Percentiles rank a stretch among this genome's conserved stretches.
Conservation (phyloP, 2,797 vertebrate species). For the Epinephelus coioides region DNA sequence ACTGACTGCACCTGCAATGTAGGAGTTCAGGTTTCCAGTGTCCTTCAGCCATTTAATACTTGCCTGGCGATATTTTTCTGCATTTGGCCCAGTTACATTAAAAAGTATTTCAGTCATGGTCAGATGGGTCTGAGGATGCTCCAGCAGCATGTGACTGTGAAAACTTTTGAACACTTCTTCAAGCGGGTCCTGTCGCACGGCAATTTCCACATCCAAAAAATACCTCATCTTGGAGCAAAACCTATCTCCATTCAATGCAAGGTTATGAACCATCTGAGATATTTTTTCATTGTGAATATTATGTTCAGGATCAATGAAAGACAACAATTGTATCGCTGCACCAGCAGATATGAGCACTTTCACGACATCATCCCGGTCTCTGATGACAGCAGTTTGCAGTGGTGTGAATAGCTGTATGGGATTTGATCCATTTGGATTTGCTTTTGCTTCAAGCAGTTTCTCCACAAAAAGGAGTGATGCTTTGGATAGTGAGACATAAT, state of each 20-base stretch:
- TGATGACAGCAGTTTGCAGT: constrained; percentile 37
- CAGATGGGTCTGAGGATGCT: constrained; percentile 31
- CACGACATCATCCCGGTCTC: constrained; percentile 44
- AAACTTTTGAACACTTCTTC: constrained; percentile 40
- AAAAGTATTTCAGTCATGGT: constrained; percentile 55
- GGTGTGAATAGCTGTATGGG: neutral
- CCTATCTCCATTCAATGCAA: constrained; percentile 37
- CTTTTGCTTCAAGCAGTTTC: constrained; percentile 60
- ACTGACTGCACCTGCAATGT: constrained; percentile 41
- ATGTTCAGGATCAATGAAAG: accelerated
- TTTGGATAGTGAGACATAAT: constrained; percentile 50
- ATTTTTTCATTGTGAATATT: neutral
- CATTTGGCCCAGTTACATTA: accelerated
- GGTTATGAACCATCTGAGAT: neutral
- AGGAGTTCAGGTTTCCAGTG: constrained; percentile 36
- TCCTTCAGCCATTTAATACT: constrained; percentile 71
- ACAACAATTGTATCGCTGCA: neutral
- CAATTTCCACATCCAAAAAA: constrained; percentile 11
- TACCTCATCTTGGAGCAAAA: neutral
- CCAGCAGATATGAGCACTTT: constrained; percentile 52
- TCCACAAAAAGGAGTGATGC: constrained; percentile 46
- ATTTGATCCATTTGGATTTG: constrained; percentile 34
- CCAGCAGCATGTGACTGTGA: constrained; percentile 55
- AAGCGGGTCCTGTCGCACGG: accelerated
- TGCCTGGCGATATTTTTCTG: constrained; percentile 29